These are phyloP conservation scores for Caiman crocodilus DNA, from an alignment of 2,797 vertebrate species.

Conservation along the genomic window DNA sequence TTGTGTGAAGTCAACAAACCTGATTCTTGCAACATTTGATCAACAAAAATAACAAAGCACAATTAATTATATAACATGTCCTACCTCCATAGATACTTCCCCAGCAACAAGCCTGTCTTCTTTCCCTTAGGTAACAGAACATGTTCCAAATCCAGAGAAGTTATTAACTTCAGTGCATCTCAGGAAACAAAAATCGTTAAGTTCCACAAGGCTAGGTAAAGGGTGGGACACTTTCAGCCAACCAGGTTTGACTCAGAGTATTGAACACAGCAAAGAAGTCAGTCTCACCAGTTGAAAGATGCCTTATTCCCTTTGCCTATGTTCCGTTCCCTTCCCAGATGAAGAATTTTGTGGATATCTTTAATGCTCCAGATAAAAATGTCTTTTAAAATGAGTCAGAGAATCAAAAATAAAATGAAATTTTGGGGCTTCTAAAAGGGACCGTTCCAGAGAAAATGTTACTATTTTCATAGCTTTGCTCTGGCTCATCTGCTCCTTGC, in stretches of 20 bases:
- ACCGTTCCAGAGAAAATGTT: neutral
- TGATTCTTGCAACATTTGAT: too few species aligned
- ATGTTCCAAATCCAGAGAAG: too few species aligned
- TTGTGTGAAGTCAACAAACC: too few species aligned
- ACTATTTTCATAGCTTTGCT: neutral
- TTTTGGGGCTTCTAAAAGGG: neutral
- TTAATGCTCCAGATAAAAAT: conserved; percentile 12
- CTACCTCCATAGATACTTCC: too few species aligned
- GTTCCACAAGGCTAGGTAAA: neutral
- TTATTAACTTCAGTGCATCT: too few species aligned
- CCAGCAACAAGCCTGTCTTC: too few species aligned
- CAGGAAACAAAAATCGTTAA: too few species aligned
- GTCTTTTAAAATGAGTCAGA: neutral
- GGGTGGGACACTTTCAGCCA: neutral
- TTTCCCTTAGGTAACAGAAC: too few species aligned
- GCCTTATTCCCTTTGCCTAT: neutral
- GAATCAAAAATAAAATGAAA: neutral
- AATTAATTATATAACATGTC: too few species aligned
- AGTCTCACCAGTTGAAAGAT: neutral
- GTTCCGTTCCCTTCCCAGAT: neutral
- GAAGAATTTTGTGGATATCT: conserved; percentile 4
- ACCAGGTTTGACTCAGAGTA: neutral
- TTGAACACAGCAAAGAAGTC: neutral
- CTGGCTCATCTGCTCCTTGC: neutral
- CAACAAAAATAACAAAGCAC: too few species aligned